These are phyloP conservation scores for Conistra vaccinii DNA, from an alignment of 2,888 invertebrate species.

Conservation along the genomic window DNA sequence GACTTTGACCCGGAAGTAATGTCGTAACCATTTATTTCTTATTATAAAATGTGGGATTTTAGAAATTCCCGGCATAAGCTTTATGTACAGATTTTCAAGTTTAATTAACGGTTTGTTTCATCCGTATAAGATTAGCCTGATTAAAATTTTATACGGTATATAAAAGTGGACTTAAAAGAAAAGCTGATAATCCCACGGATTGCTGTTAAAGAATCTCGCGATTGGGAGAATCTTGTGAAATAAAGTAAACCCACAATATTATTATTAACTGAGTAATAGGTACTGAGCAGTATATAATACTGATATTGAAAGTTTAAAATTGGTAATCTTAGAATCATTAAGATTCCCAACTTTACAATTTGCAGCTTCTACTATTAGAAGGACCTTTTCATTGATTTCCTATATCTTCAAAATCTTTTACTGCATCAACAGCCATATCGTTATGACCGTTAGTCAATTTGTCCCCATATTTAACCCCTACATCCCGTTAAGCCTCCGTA, in stretches of 20 bases:
- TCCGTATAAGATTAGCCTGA: conserved; percentile 47
- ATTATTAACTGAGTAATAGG: background rate
- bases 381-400: background rate
- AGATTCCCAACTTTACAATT: background rate
- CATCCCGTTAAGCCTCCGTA: conserved; percentile 46
- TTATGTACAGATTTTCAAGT: conserved; percentile 30
- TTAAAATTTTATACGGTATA: conserved; percentile 29
- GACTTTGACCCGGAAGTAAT: background rate
- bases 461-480: conserved; percentile 40
- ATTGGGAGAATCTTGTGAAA: conserved; percentile 29
- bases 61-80: background rate
- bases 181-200: conserved; percentile 47
- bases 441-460: conserved; percentile 3
- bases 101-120: conserved; percentile 44
- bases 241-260: background rate
- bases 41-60: background rate
- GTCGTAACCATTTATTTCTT: background rate
- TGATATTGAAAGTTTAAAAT: background rate
- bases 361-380: background rate
- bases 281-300: too few relatives aligned
- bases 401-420: background rate
- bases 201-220: background rate
- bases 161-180: conserved; percentile 43
- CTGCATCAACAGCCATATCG: background rate
- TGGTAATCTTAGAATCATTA: background rate